Conservation (phyloP, 2,797 vertebrate species). For the Pangasius krempfi region DNA sequence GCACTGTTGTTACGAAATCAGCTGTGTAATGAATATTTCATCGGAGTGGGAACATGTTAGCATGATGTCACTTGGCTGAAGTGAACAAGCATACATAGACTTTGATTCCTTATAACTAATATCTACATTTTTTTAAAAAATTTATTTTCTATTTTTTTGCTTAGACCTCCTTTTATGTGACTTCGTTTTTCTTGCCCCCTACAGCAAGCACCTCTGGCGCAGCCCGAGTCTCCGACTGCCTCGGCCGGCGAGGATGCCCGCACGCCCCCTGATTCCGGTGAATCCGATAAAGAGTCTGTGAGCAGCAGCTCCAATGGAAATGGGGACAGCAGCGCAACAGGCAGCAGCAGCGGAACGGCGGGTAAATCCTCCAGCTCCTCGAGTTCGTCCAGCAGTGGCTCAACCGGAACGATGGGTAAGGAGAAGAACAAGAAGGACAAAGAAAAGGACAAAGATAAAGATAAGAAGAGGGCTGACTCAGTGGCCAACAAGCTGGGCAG, state of each 20-base stretch:
- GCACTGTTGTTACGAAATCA: not conserved
- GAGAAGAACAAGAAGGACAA: constrained; percentile 72
- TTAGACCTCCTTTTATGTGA: not conserved
- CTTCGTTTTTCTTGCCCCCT: not conserved
- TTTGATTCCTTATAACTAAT: not conserved
- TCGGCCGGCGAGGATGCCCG: constrained; percentile 89
- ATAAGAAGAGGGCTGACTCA: constrained; percentile 90
- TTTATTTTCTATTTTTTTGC: too few relatives aligned
- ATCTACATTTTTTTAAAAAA: not conserved
- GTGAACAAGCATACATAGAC: not conserved
- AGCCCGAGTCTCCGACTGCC: constrained; percentile 93
- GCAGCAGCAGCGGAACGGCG: constrained; percentile 54
- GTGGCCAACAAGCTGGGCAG: constrained; percentile 97
- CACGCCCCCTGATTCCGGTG: constrained; percentile 88
- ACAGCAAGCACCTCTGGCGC: constrained; percentile 88
- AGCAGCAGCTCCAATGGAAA: constrained; percentile 93
- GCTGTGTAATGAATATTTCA: not conserved
- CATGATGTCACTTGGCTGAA: not conserved
- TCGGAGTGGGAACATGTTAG: not conserved
- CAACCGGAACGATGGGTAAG: constrained; percentile 64
- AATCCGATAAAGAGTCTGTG: constrained; percentile 96
- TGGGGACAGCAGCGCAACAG: constrained; percentile 67
- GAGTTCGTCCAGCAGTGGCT: constrained; percentile 74
- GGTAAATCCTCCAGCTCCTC: constrained; percentile 76
- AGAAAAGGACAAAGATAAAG: constrained; percentile 80